Percentiles rank a stretch among this genome's conserved stretches.
These are phyloP conservation scores for Papilio xuthus DNA, from an alignment of 1,140 invertebrate species.

Conservation along the genomic window DNA sequence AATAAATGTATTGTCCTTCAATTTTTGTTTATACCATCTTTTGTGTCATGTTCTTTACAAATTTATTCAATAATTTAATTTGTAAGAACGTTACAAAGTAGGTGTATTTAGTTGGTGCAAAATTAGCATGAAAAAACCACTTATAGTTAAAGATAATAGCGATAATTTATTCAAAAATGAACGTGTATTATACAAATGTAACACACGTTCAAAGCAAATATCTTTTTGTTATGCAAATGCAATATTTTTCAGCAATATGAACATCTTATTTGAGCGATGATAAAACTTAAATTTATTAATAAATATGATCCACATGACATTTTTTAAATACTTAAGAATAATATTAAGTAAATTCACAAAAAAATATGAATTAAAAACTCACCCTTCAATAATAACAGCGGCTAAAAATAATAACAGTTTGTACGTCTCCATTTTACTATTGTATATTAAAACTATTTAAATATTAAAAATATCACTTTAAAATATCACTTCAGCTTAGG, in stretches of 20 bases:
- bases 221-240: slow-evolving; percentile 11
- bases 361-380: slow-evolving; percentile 43
- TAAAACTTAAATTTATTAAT: neutral
- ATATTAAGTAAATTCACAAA: neutral
- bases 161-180: neutral
- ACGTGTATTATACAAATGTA: too few relatives aligned
- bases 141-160: neutral
- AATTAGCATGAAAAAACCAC: slow-evolving; percentile 3
- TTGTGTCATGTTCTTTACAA: neutral
- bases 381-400: slow-evolving; percentile 54
- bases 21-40: neutral
- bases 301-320: neutral
- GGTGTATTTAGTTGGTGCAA: neutral
- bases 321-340: neutral
- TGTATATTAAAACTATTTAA: slow-evolving; percentile 45
- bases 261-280: neutral
- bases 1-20: too few relatives aligned
- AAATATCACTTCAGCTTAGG: slow-evolving; percentile 39
- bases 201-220: neutral
- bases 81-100: neutral
- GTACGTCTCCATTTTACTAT: slow-evolving; percentile 52
- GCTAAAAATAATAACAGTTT: slow-evolving; percentile 53
- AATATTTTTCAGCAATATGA: neutral
- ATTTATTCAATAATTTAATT: neutral
- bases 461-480: slow-evolving; percentile 55